Conservation (phyloP, 2,888 invertebrate genomes). For the Platerodrilus igneus region DNA sequence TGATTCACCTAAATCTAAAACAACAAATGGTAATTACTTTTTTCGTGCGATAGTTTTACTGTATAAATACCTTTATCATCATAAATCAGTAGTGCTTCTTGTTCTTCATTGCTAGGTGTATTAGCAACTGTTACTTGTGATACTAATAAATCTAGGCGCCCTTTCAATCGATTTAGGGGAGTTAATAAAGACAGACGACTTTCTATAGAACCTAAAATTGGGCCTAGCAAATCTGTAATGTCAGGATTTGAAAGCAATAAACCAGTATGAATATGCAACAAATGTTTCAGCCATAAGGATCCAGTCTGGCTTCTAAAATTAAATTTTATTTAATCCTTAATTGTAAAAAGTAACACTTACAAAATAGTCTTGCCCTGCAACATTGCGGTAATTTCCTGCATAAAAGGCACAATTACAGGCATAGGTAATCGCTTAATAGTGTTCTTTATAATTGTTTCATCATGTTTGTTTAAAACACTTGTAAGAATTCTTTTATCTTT, state of each 20-base stretch:
- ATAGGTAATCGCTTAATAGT: slow-evolving; percentile 75
- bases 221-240: slow-evolving; percentile 53
- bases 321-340: background rate
- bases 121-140: slow-evolving; percentile 50
- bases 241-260: slow-evolving; percentile 60
- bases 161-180: slow-evolving; percentile 55
- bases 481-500: slow-evolving; percentile 70
- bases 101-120: slow-evolving; percentile 37
- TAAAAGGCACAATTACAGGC: slow-evolving; percentile 64
- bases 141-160: slow-evolving; percentile 57
- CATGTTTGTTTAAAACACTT: slow-evolving; percentile 65
- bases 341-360: slow-evolving; percentile 50
- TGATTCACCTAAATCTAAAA: slow-evolving; percentile 23
- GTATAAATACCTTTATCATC: slow-evolving; percentile 55
- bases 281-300: slow-evolving; percentile 56
- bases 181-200: slow-evolving; percentile 52
- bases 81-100: slow-evolving; percentile 51
- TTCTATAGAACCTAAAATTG: slow-evolving; percentile 56
- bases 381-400: slow-evolving; percentile 67
- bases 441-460: slow-evolving; percentile 63
- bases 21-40: too few relatives aligned
- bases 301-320: slow-evolving; percentile 51
- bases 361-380: slow-evolving; percentile 64
- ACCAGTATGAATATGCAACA: slow-evolving; percentile 57
- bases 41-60: too few relatives aligned